Conservation (phyloP, 2,113 vertebrate genomes). For the Chunga burmeisteri region DNA sequence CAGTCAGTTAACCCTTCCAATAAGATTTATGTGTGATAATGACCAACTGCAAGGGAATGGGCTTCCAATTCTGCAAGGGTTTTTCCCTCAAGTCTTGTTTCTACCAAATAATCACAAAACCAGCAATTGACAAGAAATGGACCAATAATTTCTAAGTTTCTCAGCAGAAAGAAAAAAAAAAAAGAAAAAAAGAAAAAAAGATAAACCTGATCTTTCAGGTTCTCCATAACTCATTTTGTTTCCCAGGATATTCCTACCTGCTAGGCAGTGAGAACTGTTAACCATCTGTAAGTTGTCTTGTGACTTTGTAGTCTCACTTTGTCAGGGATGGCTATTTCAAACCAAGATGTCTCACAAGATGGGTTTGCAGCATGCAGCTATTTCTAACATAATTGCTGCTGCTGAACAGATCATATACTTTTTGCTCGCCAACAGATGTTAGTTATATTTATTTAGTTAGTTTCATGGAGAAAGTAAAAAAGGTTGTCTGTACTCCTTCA, state of each 20-base stretch:
- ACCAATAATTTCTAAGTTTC: not conserved
- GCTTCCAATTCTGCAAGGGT: not conserved
- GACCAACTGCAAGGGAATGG: not conserved
- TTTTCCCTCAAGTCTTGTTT: not conserved
- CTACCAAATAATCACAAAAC: not conserved
- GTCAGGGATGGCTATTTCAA: not conserved
- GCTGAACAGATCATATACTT: not conserved
- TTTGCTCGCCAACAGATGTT: not conserved
- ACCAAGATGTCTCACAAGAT: not conserved
- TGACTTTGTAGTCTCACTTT: not conserved
- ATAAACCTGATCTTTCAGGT: not conserved
- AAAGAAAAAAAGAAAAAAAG: rapidly evolving
- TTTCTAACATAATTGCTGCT: not conserved
- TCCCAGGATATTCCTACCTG: not conserved
- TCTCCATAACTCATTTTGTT: not conserved
- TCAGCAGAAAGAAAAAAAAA: not conserved
- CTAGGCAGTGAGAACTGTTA: not conserved
- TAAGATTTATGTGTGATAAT: not conserved
- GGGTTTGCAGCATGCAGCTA: not conserved
- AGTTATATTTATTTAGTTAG: not conserved
- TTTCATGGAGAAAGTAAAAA: not conserved
- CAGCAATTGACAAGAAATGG: rapidly evolving
- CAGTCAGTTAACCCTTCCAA: not conserved
- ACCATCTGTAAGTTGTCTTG: not conserved
- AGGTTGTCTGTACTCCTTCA: not conserved